A percentile compares a stretch with the other conserved stretches of the same genome.
Conservation (phyloP, 2,888 invertebrate species). For the Eumerus sabulonum region DNA sequence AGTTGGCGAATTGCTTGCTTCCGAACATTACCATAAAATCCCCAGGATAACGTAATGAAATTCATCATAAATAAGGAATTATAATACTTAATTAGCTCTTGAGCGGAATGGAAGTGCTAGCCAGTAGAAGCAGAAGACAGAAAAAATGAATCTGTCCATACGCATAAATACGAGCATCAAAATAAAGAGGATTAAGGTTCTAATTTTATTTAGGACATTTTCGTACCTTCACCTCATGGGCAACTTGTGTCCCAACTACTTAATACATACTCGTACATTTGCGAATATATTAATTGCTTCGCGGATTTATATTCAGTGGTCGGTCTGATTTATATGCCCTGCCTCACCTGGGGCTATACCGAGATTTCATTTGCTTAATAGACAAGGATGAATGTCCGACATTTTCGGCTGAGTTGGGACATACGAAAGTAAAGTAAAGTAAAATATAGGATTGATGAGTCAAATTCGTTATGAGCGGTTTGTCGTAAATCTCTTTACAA, state of each 20-base stretch:
- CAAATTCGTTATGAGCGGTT: too few relatives aligned
- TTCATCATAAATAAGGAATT: slow-evolving; percentile 64
- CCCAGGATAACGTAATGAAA: slow-evolving; percentile 62
- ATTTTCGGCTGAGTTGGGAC: too few relatives aligned
- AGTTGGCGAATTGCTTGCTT: slow-evolving; percentile 23
- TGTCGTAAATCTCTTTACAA: too few relatives aligned
- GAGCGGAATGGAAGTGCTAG: neutral
- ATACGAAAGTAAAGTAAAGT: too few relatives aligned
- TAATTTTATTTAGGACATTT: slow-evolving; percentile 4
- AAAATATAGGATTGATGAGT: too few relatives aligned
- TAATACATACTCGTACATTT: too few relatives aligned
- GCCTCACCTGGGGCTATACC: slow-evolving; percentile 25
- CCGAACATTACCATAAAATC: slow-evolving; percentile 59
- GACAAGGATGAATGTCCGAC: slow-evolving; percentile 1
- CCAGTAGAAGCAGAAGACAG: neutral
- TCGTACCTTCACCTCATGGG: too few relatives aligned
- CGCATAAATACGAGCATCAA: too few relatives aligned
- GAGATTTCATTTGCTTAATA: slow-evolving; percentile 33
- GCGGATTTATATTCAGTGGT: slow-evolving; percentile 18
- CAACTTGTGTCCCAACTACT: too few relatives aligned
- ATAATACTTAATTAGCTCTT: slow-evolving; percentile 53
- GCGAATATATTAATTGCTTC: slow-evolving; percentile 25
- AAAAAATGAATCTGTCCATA: neutral
- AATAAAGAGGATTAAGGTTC: slow-evolving; percentile 14
- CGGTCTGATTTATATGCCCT: slow-evolving; percentile 32